phyloP scores from a whole-genome alignment of 2,113 vertebrate species.

The Hypomesus transpacificus region DNA sequence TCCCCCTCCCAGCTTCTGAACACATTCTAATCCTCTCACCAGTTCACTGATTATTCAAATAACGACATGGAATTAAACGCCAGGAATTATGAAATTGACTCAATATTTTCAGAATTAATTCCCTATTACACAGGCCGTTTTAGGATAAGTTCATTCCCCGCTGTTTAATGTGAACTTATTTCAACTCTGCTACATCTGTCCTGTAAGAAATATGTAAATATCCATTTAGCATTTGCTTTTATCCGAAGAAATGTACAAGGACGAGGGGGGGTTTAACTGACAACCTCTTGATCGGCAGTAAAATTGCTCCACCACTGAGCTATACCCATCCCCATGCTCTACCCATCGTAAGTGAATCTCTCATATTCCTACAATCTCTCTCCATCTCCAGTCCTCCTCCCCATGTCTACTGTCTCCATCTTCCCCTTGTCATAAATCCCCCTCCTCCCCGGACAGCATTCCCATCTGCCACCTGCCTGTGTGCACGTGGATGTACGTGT shows the following conservation, averaged over 20 bases:
- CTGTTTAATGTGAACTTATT: no score
- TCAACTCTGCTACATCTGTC: no score
- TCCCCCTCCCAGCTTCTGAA: no score
- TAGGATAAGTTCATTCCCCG: no score
- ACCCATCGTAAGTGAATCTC: not conserved
- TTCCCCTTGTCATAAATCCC: not conserved
- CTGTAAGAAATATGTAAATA: no score
- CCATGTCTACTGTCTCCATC: conserved; percentile 3
- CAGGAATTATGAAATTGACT: not conserved
- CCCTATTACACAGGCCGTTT: no score
- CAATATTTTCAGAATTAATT: not conserved
- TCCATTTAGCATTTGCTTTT: no score
- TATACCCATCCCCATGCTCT: conserved; percentile 4
- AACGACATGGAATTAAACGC: not conserved
- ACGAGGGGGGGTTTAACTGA: no score
- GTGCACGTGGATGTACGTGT: not conserved
- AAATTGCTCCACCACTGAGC: conserved; percentile 2
- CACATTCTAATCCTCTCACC: not conserved
- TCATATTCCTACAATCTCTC: no score
- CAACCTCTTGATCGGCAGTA: no score
- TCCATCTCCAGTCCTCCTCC: not conserved
- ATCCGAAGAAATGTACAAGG: no score
- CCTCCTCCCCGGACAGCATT: not conserved
- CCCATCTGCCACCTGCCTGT: not conserved
- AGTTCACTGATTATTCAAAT: conserved; percentile 4